phyloP scores from a whole-genome alignment of 2,888 invertebrate species.

The Drosophila crucigera region DNA sequence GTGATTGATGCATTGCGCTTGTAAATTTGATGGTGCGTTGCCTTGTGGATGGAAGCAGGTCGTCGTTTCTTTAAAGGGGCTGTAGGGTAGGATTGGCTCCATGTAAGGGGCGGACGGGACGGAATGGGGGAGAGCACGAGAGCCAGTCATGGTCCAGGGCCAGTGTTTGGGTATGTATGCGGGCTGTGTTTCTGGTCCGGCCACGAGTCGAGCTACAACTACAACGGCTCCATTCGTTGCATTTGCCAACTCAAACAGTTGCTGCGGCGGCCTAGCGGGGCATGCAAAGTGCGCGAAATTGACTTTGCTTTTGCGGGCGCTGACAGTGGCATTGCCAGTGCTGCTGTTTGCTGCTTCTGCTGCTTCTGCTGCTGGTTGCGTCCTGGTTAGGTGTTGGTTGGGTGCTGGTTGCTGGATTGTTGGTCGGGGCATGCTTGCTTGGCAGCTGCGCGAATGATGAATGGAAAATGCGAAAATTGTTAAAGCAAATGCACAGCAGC shows the following conservation, averaged over 20 bases:
- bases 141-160: conserved; percentile 39
- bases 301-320: conserved; percentile 81
- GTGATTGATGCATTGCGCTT: conserved; percentile 79
- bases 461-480: conserved; percentile 79
- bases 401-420: conserved; percentile 2
- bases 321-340: conserved; percentile 73
- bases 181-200: conserved; percentile 38
- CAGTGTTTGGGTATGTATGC: conserved; percentile 14
- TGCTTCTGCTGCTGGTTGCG: conserved; percentile 25
- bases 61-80: conserved; percentile 2
- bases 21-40: conserved; percentile 75
- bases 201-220: conserved; percentile 12
- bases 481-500: conserved; percentile 59
- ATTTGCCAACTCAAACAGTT: conserved; percentile 57
- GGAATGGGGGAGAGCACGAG: not conserved
- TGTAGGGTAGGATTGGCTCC: not conserved
- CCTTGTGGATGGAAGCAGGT: conserved; percentile 37
- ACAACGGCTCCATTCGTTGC: conserved; percentile 37
- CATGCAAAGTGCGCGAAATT: conserved; percentile 81
- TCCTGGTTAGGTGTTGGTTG: conserved; percentile 18
- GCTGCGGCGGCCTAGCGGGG: conserved; percentile 43
- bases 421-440: conserved; percentile 9
- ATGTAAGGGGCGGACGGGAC: not conserved
- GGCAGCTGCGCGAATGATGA: conserved; percentile 67
- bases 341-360: not conserved